Evolutionary conservation across 2,113 vertebrate species (phyloP).

Genomic region (Puntigrus tetrazona): DNA sequence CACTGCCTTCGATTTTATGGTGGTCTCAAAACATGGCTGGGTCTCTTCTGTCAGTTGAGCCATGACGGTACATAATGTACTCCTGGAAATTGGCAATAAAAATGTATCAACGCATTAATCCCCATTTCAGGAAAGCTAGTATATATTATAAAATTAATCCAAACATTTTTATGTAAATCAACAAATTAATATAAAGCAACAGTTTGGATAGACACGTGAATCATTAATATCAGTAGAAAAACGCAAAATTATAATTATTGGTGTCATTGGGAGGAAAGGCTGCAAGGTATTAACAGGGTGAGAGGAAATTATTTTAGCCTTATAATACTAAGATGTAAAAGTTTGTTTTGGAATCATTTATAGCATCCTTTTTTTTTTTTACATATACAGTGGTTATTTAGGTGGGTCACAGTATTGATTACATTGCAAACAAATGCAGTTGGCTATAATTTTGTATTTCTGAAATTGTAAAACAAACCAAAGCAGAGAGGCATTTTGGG

Average conservation of each 20-base stretch:
- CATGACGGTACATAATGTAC: slow-evolving; percentile 95
- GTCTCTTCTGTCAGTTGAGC: slow-evolving; percentile 96
- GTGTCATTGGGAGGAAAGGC: neutral
- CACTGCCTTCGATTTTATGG: slow-evolving; percentile 91
- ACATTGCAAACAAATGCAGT: slow-evolving; percentile 4
- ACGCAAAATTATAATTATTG: neutral
- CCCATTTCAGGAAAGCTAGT: no score
- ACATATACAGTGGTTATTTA: slow-evolving; percentile 15
- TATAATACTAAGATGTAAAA: neutral
- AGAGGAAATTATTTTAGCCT: slow-evolving; percentile 30
- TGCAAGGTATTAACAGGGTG: slow-evolving; percentile 35
- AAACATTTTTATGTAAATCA: neutral
- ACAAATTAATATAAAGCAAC: neutral
- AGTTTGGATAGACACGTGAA: neutral
- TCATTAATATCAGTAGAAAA: slow-evolving; percentile 9
- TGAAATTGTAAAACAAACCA: slow-evolving; percentile 31
- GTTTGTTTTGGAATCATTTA: slow-evolving; percentile 7
- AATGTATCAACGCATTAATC: neutral
- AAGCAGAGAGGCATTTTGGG: neutral
- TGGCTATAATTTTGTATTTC: neutral
- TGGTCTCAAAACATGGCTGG: slow-evolving; percentile 92
- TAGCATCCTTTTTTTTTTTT: neutral
- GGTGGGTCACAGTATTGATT: slow-evolving; percentile 6
- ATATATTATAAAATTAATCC: neutral
- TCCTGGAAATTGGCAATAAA: slow-evolving; percentile 78